phyloP scores from a whole-genome alignment of 2,797 vertebrate species.

The Epinephelus awoara region DNA sequence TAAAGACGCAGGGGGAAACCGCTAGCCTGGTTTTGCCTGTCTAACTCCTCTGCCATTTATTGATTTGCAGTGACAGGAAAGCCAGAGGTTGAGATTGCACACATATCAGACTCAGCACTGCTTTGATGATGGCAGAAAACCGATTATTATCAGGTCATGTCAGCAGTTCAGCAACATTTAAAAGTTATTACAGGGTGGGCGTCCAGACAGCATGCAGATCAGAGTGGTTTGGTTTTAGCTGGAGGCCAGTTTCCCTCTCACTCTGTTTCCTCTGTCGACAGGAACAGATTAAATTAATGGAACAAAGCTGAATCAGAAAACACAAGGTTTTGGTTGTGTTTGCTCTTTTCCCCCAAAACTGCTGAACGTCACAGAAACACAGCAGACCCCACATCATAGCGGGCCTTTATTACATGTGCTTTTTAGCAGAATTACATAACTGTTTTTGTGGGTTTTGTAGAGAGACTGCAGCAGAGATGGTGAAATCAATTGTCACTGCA shows the following conservation, averaged over 20 bases:
- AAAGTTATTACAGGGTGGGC: background rate
- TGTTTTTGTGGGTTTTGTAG: background rate
- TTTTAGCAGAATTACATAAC: constrained; percentile 11
- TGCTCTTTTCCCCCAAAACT: background rate
- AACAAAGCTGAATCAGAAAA: constrained; percentile 1
- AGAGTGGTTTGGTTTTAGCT: constrained; percentile 13
- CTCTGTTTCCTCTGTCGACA: background rate
- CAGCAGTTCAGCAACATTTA: background rate
- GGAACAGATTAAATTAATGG: background rate
- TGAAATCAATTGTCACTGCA: constrained; percentile 2
- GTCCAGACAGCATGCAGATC: background rate
- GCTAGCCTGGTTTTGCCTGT: background rate
- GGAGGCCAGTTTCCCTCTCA: constrained; percentile 36
- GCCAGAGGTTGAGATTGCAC: background rate
- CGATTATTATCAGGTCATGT: background rate
- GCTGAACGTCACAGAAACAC: background rate
- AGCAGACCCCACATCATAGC: background rate
- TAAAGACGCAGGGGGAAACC: background rate
- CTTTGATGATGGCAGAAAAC: background rate
- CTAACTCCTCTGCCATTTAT: background rate
- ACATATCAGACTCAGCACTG: background rate
- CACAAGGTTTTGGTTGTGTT: background rate
- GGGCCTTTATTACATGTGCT: background rate
- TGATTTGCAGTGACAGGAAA: too few relatives aligned
- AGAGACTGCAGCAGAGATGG: constrained; percentile 6